Evolutionary conservation across 2,113 vertebrate genomes (phyloP).

Genomic region (Daubentonia madagascariensis): DNA sequence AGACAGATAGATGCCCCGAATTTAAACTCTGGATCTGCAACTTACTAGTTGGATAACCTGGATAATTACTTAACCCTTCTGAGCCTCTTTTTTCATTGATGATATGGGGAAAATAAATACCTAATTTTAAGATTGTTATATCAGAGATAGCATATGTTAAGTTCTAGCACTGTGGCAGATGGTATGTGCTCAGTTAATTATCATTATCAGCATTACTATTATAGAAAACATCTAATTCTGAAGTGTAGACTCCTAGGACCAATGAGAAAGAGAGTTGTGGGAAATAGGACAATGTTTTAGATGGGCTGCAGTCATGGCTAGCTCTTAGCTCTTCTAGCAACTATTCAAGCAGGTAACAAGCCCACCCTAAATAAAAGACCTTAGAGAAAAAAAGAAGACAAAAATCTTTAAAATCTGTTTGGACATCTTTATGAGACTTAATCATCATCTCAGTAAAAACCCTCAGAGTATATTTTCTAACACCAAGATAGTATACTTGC

Average conservation of each 20-base stretch:
- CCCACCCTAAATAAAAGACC: background rate
- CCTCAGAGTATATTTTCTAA: background rate
- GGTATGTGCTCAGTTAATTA: background rate
- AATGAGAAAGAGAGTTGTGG: background rate
- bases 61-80: background rate
- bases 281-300: background rate
- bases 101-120: conserved; percentile 6
- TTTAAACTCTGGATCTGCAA: background rate
- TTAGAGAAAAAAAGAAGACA: background rate
- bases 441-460: conserved; percentile 2
- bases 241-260: background rate
- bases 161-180: background rate
- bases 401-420: background rate
- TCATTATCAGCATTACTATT: background rate
- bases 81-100: conserved; percentile 7
- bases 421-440: background rate
- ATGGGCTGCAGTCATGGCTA: background rate
- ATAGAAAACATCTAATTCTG: background rate
- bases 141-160: background rate
- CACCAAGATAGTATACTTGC: background rate
- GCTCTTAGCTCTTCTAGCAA: background rate
- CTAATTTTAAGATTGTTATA: background rate
- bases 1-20: background rate
- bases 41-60: background rate
- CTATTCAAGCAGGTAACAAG: background rate